Conservation (phyloP, 2,797 vertebrate species). For the Labroides dimidiatus region DNA sequence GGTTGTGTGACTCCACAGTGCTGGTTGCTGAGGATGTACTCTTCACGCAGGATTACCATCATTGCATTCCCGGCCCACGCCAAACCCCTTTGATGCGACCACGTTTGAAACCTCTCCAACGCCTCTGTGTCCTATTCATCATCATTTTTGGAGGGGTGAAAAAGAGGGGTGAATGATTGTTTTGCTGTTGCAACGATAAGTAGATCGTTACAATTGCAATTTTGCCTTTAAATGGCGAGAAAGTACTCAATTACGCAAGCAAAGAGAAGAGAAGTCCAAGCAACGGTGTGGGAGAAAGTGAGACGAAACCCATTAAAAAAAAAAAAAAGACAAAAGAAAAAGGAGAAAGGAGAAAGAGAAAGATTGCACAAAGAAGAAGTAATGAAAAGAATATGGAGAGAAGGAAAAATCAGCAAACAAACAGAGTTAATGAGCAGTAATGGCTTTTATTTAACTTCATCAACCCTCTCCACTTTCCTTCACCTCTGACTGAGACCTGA, state of each 20-base stretch:
- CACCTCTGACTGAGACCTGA: slow-evolving; percentile 42
- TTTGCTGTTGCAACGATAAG: slow-evolving; percentile 40
- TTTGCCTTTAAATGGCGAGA: not conserved
- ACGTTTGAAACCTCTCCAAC: slow-evolving; percentile 59
- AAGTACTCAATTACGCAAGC: not conserved
- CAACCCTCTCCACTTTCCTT: slow-evolving; percentile 42
- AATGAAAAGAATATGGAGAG: not conserved
- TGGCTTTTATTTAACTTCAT: slow-evolving; percentile 42
- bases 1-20: slow-evolving; percentile 41
- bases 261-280: not conserved
- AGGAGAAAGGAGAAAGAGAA: not conserved
- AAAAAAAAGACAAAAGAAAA: no score
- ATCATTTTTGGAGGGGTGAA: slow-evolving; percentile 19
- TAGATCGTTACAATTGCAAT: slow-evolving; percentile 32
- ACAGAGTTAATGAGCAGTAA: slow-evolving; percentile 14
- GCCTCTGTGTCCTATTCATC: slow-evolving; percentile 22
- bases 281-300: not conserved
- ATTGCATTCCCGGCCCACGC: slow-evolving; percentile 54
- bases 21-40: slow-evolving; percentile 51
- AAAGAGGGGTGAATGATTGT: slow-evolving; percentile 14
- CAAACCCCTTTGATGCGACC: slow-evolving; percentile 55
- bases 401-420: slow-evolving; percentile 2
- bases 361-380: not conserved
- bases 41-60: slow-evolving; percentile 69
- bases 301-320: not conserved